Base-by-base conservation (phyloP, 2,113 vertebrate species). In the Ictalurus furcatus region DNA sequence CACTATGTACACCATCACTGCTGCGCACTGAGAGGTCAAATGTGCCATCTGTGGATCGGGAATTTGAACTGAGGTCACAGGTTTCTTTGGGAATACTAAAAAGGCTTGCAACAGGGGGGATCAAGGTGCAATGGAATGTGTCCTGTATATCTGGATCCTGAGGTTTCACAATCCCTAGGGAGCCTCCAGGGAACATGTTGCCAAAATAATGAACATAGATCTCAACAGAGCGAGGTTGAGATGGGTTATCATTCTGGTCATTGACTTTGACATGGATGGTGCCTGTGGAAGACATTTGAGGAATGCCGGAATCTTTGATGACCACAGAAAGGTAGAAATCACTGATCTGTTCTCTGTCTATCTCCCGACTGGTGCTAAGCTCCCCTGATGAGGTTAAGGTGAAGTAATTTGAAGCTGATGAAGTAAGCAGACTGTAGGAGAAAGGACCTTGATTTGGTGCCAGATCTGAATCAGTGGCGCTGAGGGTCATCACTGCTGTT, bases 211-310 rank as follows among this genome's bases (percentile, higher is more conserved):
- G 95, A 88, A 99, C 97, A 88, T 97, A 98, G 92, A 99, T 96
- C 91, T 99, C 98, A 87, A 99, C 95, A 0, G 97, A 95, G 88
- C 98, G 96, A 12, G 98, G 94, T 91, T 98, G 97, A 0, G 98
- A 99, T 0, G 98, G 98, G 89, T 99, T 99, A 95, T 99, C 98
- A 0, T 99, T 99, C 92, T 99, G 96, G 91, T 99, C 98, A 59
- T 96, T 95, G 48, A 99, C 95, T 71, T 95, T 96, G 87, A 99
- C 92, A 1, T 96, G 97, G 91, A 99, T 96, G 0, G 97, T 99
- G 89, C 97, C 98, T 0, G 98, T 99, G 82, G 98, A 99, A 69
- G 98, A 99, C 98, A 99, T 99, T 52, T 98, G 98, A 80, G 98
- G 98, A 23, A 97, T 80, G 0, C 98, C 98, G 23, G 98, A 98